Conservation (phyloP, 2,888 invertebrate genomes). For the Heteromyza rotundicornis region DNA sequence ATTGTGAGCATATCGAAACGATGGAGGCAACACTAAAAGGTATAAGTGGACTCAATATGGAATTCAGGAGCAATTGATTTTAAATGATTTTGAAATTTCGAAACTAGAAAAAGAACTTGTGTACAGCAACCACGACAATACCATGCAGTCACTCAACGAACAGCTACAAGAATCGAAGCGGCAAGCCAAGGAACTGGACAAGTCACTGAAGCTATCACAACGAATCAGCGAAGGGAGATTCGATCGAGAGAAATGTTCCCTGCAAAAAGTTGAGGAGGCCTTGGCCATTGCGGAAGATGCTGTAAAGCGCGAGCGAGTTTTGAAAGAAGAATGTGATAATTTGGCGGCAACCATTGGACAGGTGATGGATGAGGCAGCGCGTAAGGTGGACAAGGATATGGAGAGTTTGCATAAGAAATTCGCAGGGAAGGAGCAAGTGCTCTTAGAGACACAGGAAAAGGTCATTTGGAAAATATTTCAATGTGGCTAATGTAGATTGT, state of each 20-base stretch:
- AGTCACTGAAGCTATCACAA: conserved; percentile 60
- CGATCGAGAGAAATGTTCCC: conserved; percentile 64
- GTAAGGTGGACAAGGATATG: conserved; percentile 68
- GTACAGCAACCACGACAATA: conserved; percentile 16
- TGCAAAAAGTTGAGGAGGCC: conserved; percentile 67
- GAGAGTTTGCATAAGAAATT: conserved; percentile 67
- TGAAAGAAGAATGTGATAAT: conserved; percentile 66
- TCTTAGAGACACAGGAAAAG: conserved; percentile 64
- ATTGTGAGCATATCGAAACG: conserved; percentile 37
- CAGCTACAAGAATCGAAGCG: conserved; percentile 43
- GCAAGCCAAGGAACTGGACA: conserved; percentile 59
- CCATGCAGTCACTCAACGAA: conserved; percentile 39
- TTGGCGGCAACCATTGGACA: conserved; percentile 65
- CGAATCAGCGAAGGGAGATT: conserved; percentile 58
- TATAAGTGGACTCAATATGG: conserved; percentile 18
- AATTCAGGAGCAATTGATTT: neutral
- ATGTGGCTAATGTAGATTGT: neutral
- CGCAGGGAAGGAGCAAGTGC: conserved; percentile 66
- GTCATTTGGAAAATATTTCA: conserved; percentile 25
- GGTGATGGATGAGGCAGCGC: conserved; percentile 67
- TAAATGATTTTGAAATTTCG: neutral
- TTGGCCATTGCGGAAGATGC: conserved; percentile 67
- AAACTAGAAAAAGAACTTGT: conserved; percentile 33
- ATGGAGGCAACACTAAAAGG: conserved; percentile 39
- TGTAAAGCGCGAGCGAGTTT: conserved; percentile 63